These are phyloP conservation scores for Pollenia griseotomentosa DNA, from an alignment of 2,888 invertebrate species.

Conservation along the genomic window DNA sequence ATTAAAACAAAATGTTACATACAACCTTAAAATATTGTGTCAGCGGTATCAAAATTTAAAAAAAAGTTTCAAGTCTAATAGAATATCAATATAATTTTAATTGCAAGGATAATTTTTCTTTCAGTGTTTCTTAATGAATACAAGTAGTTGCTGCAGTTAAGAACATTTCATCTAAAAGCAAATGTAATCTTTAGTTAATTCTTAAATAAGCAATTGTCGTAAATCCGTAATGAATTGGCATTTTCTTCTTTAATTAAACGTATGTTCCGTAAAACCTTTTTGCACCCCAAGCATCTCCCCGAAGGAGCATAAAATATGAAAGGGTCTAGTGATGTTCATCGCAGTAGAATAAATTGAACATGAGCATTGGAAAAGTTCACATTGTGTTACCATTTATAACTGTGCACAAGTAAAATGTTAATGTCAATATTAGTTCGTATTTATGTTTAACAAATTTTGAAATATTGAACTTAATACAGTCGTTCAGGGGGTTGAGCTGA, in stretches of 20 bases:
- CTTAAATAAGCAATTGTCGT: slow-evolving; percentile 45
- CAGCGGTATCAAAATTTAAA: too few relatives aligned
- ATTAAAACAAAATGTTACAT: too few relatives aligned
- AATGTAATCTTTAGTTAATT: slow-evolving; percentile 37
- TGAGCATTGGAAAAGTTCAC: not conserved
- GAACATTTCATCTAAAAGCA: slow-evolving; percentile 7
- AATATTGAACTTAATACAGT: slow-evolving; percentile 8
- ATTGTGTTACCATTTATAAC: not conserved
- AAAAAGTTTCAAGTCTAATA: too few relatives aligned
- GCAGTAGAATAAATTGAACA: not conserved
- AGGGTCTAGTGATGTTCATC: not conserved
- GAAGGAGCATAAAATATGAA: not conserved
- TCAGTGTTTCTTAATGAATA: not conserved
- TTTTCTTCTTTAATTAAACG: slow-evolving; percentile 32
- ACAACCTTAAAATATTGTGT: too few relatives aligned
- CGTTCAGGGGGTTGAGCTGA: slow-evolving; percentile 23
- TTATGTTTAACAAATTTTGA: not conserved
- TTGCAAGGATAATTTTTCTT: not conserved
- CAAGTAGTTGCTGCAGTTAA: not conserved
- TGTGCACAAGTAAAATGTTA: not conserved
- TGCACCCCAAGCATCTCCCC: not conserved
- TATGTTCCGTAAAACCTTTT: not conserved
- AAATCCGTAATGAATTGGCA: slow-evolving; percentile 48
- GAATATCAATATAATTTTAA: too few relatives aligned
- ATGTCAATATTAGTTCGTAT: not conserved